phyloP scores from a whole-genome alignment of 2,797 vertebrate species.

The Enteromius argenteus region DNA sequence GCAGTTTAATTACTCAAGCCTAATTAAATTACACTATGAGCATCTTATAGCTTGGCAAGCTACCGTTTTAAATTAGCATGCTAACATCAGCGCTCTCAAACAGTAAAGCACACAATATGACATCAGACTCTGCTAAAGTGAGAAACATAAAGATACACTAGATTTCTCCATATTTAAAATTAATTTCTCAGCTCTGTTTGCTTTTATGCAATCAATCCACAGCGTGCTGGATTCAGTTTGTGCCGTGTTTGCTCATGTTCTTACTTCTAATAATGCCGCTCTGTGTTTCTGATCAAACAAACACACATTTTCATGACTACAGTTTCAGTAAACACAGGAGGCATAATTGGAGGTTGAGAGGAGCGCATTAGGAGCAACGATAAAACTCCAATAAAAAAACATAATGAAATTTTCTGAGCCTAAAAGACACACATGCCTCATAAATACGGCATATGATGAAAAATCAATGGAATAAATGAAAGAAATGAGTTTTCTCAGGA shows the following conservation, averaged over 20 bases:
- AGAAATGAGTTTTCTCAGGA: slow-evolving; percentile 4
- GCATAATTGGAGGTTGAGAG: slow-evolving; percentile 45
- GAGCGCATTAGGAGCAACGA: slow-evolving; percentile 8
- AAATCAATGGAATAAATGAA: slow-evolving; percentile 19
- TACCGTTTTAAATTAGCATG: not conserved
- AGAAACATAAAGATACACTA: not conserved
- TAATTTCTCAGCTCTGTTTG: slow-evolving; percentile 32
- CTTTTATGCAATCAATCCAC: slow-evolving; percentile 15
- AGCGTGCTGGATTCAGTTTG: slow-evolving; percentile 4
- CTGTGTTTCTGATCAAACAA: slow-evolving; percentile 39
- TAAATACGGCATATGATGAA: not conserved
- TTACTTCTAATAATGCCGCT: slow-evolving; percentile 21
- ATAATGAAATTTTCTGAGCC: slow-evolving; percentile 9
- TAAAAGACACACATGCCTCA: not conserved
- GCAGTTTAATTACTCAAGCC: not conserved
- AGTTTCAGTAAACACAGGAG: slow-evolving; percentile 33
- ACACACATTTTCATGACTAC: slow-evolving; percentile 29
- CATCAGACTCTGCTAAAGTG: not conserved
- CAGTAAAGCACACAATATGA: slow-evolving; percentile 10
- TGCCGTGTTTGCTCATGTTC: slow-evolving; percentile 29
- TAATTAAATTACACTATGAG: not conserved
- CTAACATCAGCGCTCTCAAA: not conserved
- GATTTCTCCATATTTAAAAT: slow-evolving; percentile 17
- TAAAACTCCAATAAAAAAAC: slow-evolving; percentile 36
- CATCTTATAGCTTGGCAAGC: slow-evolving; percentile 8